These are phyloP conservation scores for Papilio xuthus DNA, from an alignment of 1,140 invertebrate genomes.

Conservation along the genomic window DNA sequence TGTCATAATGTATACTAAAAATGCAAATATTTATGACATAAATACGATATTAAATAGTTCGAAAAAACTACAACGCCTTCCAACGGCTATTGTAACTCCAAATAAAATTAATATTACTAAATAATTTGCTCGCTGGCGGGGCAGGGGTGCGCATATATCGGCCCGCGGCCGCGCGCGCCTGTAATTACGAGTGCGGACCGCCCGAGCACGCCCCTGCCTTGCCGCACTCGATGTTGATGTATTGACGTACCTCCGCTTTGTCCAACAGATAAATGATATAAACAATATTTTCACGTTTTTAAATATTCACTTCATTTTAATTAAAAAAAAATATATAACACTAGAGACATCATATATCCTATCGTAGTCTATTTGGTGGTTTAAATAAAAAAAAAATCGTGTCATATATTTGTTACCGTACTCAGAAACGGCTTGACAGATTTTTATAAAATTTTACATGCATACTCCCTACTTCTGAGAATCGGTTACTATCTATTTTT, in stretches of 20 bases:
- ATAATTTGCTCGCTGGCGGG: conserved; percentile 63
- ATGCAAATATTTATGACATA: conserved; percentile 1
- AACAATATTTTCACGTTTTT: conserved; percentile 17
- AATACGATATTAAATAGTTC: conserved; percentile 38
- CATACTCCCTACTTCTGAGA: too few relatives aligned
- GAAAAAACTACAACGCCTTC: conserved; percentile 43
- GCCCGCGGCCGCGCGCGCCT: conserved; percentile 63
- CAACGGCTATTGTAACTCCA: conserved; percentile 58
- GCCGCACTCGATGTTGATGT: conserved; percentile 65
- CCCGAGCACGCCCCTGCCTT: conserved; percentile 57
- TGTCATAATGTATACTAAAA: not conserved
- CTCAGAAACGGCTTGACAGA: too few relatives aligned
- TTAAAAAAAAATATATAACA: not conserved
- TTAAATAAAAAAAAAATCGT: too few relatives aligned
- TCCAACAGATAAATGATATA: conserved; percentile 25
- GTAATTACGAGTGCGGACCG: conserved; percentile 70
- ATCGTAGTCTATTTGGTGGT: too few relatives aligned
- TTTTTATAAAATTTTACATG: too few relatives aligned
- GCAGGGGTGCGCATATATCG: conserved; percentile 59
- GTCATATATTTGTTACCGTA: too few relatives aligned
- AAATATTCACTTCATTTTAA: not conserved
- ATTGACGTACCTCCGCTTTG: conserved; percentile 55
- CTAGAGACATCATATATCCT: too few relatives aligned
- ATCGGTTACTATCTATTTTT: too few relatives aligned
- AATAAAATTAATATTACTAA: conserved; percentile 78